Base-by-base conservation (phyloP, 2,113 vertebrate species). In the Cebidichthys violaceus region DNA sequence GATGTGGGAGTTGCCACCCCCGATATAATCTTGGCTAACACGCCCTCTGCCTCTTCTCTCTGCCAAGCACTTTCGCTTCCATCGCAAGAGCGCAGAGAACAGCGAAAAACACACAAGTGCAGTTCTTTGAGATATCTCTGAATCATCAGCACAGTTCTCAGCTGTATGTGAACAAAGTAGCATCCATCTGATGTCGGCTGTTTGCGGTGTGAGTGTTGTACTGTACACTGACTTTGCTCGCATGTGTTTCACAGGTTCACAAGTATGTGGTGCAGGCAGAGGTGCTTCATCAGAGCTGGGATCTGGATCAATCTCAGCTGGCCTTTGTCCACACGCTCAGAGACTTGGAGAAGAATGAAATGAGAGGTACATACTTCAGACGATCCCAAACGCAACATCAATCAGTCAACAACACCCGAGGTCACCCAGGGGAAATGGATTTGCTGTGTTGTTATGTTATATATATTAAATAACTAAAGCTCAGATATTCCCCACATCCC, bases 241-340 rank as follows among this genome's bases (percentile, higher is more conserved):
- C 88, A 18, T 81, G 6, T 90, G 54, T 86, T 87, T 78, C 85
- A 68, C 91, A 99, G 97, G 31, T 68, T 74, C 95, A 95, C 83
- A 97, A 96, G 82, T 98, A 97, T 54, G 89, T 96, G 70, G 89
- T 98, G 88, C 94, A 97, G 89, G 96, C 95, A 14, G 81, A 95
- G 70, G 95, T 99, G 74, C 86, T 98, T 15, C 76, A 94, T 81
- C 90, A 95, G 55, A 98, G 95, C 85, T 99, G 97, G 97, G 66
- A 93, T 55, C 93, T 98, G 89, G 95, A 94, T 29, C 94, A 97
- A 71, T 95, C 88, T 59, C 92, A 97, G 52, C 35, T 90, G 85
- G 76, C 79, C 57, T 95, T 97, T 91, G 91, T 96, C 86, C 90
- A 96, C 65, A 86, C 85, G 11, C 93, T 97, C 39, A 96, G 92